These are phyloP conservation scores for Anadara kagoshimensis DNA, from an alignment of 1,140 invertebrate species.

Conservation along the genomic window DNA sequence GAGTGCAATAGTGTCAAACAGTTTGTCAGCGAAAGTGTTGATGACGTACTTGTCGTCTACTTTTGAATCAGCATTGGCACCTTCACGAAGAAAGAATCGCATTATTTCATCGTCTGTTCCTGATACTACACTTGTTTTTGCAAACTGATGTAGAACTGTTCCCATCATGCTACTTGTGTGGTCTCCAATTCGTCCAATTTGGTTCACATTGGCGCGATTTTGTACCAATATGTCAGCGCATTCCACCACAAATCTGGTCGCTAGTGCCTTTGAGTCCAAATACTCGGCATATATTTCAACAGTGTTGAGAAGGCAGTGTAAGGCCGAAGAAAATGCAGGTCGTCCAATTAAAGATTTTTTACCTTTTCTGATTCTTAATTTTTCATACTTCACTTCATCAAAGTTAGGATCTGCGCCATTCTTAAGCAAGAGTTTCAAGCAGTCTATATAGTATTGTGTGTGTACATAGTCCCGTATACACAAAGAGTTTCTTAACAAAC, in stretches of 20 bases:
- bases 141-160: constrained; percentile 58
- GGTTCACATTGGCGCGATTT: constrained; percentile 39
- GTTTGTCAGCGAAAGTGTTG: constrained; percentile 55
- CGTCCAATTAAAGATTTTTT: constrained; percentile 47
- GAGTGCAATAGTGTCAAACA: constrained; percentile 43
- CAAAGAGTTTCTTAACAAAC: constrained; percentile 52
- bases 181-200: constrained; percentile 43
- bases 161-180: constrained; percentile 41
- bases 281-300: constrained; percentile 48
- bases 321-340: constrained; percentile 51
- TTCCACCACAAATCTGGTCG: constrained; percentile 52
- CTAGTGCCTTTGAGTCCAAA: constrained; percentile 51
- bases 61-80: constrained; percentile 55
- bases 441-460: constrained; percentile 56
- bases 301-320: constrained; percentile 59
- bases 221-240: constrained; percentile 52
- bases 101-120: constrained; percentile 54
- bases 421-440: constrained; percentile 49
- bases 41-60: constrained; percentile 57
- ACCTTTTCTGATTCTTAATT: constrained; percentile 34
- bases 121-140: constrained; percentile 52
- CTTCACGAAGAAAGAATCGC: constrained; percentile 54
- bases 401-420: constrained; percentile 59
- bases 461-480: constrained; percentile 55
- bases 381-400: constrained; percentile 53